Conservation (phyloP, 2,888 invertebrate genomes). For the Drosophila picticornis region DNA sequence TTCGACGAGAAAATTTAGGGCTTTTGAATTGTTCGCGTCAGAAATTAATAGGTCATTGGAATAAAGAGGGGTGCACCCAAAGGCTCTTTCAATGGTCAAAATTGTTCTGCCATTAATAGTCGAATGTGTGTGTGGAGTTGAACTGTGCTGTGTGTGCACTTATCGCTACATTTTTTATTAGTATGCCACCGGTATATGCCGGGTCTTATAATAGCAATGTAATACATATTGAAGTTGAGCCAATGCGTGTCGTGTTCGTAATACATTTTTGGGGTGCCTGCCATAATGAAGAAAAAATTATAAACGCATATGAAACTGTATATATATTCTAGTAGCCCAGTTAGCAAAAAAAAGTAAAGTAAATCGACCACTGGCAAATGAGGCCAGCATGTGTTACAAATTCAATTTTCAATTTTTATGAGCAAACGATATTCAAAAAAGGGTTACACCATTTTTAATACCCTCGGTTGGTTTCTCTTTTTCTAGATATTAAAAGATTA, state of each 20-base stretch:
- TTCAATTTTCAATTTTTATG: constrained; percentile 42
- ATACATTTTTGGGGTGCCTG: constrained; percentile 58
- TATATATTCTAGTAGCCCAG: constrained; percentile 77
- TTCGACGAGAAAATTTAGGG: constrained; percentile 27
- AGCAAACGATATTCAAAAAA: constrained; percentile 2
- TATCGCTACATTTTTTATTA: constrained; percentile 64
- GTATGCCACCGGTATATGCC: constrained; percentile 27
- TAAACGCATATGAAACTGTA: constrained; percentile 70
- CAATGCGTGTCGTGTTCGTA: constrained; percentile 71
- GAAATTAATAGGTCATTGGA: constrained; percentile 73
- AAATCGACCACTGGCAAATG: constrained; percentile 12
- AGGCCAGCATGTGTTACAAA: constrained; percentile 58
- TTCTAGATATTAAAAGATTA: neutral
- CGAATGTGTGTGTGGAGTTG: constrained; percentile 6
- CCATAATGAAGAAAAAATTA: constrained; percentile 68
- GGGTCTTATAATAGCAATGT: constrained; percentile 36
- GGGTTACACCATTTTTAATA: neutral
- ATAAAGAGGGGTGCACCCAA: constrained; percentile 13
- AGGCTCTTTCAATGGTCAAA: constrained; percentile 29
- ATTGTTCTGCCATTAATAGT: constrained; percentile 58
- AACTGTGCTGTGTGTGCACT: constrained; percentile 20
- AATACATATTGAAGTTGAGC: constrained; percentile 34
- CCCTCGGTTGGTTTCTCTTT: neutral
- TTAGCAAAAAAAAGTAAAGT: constrained; percentile 37
- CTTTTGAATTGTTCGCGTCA: constrained; percentile 49